Evolutionary conservation across 2,888 invertebrate genomes (phyloP).

Genomic region (Trichacis sp.): DNA sequence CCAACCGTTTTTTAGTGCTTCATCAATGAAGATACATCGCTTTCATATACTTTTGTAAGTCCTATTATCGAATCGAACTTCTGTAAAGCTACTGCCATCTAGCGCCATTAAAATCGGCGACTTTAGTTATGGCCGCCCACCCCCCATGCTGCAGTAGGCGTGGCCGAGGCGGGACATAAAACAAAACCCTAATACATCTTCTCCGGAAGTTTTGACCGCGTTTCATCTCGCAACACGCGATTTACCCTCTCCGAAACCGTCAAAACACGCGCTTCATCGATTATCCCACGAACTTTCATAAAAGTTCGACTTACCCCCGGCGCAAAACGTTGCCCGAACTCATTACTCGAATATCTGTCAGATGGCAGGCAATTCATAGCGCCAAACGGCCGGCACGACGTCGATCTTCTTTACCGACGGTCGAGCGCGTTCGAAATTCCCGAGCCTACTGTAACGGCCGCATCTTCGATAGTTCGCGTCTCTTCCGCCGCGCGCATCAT

Average conservation of each 20-base stretch:
- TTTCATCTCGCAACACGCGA: no score
- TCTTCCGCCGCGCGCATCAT: slow-evolving; percentile 66
- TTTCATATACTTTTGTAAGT: no score
- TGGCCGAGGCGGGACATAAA: slow-evolving; percentile 56
- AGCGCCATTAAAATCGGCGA: slow-evolving; percentile 60
- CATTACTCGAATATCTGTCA: slow-evolving; percentile 49
- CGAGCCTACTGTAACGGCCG: slow-evolving; percentile 56
- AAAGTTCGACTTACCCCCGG: slow-evolving; percentile 19
- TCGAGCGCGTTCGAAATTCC: slow-evolving; percentile 53
- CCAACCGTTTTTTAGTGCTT: no score
- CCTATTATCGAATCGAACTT: no score
- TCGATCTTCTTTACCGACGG: slow-evolving; percentile 61
- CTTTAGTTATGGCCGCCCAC: slow-evolving; percentile 67
- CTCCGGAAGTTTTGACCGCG: no score
- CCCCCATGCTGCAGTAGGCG: slow-evolving; percentile 62
- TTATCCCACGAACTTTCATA: neutral
- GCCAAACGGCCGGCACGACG: slow-evolving; percentile 40
- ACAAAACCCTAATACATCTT: slow-evolving; percentile 21
- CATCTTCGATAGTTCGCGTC: slow-evolving; percentile 62
- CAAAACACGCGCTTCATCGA: neutral
- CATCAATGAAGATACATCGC: no score
- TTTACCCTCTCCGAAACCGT: neutral
- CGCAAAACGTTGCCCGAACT: slow-evolving; percentile 9
- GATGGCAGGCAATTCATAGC: slow-evolving; percentile 57
- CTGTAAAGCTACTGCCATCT: slow-evolving; percentile 67